Percentiles rank a stretch among this genome's conserved stretches.
Evolutionary conservation across 2,888 invertebrate genomes (phyloP).

Genomic region (Leuctra nigra): DNA sequence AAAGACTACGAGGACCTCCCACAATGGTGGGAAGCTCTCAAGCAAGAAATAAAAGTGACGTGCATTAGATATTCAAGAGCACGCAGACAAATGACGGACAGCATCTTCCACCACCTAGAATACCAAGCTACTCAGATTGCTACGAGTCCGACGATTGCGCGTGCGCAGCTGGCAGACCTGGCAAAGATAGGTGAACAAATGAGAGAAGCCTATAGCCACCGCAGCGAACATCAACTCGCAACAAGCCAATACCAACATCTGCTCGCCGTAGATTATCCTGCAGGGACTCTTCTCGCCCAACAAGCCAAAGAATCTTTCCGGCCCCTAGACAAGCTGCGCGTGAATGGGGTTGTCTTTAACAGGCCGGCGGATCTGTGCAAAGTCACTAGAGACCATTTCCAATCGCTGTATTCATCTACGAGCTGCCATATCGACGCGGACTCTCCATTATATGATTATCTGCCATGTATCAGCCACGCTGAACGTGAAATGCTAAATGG

Average conservation of each 20-base stretch:
- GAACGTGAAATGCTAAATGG: neutral
- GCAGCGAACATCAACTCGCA: neutral
- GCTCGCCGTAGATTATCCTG: neutral
- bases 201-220: neutral
- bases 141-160: neutral
- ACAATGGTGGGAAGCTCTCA: constrained; percentile 6
- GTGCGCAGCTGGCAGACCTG: neutral
- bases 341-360: neutral
- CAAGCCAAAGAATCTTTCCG: neutral
- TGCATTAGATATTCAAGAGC: neutral
- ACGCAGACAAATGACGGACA: neutral
- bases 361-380: neutral
- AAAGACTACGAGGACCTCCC: neutral
- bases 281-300: neutral
- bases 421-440: neutral
- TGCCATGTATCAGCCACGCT: neutral
- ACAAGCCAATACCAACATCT: neutral
- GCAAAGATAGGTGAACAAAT: neutral
- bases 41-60: neutral
- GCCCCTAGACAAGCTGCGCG: neutral
- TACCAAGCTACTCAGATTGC: neutral
- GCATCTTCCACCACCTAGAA: neutral
- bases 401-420: neutral
- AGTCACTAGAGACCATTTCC: neutral
- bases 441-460: neutral